phyloP scores from a whole-genome alignment of 2,888 invertebrate species.

The Hedychridium roseum region DNA sequence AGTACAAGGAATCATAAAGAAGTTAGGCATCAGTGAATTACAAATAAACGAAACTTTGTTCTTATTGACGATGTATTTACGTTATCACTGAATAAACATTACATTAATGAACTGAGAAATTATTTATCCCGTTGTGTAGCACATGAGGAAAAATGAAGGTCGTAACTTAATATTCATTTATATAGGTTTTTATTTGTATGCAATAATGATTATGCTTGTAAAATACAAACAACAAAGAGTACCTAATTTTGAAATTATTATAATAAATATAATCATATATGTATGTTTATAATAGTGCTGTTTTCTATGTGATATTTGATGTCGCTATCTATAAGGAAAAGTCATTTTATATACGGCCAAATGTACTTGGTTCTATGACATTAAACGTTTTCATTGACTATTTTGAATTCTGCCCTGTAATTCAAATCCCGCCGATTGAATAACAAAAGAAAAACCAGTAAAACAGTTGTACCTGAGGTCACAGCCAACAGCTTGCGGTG shows the following conservation, averaged over 20 bases:
- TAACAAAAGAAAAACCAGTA: conserved; percentile 25
- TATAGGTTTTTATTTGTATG: conserved; percentile 61
- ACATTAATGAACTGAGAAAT: neutral
- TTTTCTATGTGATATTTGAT: conserved; percentile 57
- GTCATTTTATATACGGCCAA: conserved; percentile 48
- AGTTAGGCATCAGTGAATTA: conserved; percentile 79
- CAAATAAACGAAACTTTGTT: conserved; percentile 86
- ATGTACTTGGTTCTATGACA: conserved; percentile 17
- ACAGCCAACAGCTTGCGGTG: conserved; percentile 40
- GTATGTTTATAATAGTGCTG: conserved; percentile 59
- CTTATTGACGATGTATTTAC: conserved; percentile 79
- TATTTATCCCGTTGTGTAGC: no score
- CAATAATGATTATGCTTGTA: conserved; percentile 63
- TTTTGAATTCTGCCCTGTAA: conserved; percentile 20
- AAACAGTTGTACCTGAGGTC: conserved; percentile 26
- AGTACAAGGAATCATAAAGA: conserved; percentile 78
- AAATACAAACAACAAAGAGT: conserved; percentile 64
- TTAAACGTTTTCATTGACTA: conserved; percentile 12
- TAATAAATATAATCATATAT: conserved; percentile 63
- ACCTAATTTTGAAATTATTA: conserved; percentile 62
- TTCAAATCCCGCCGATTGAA: conserved; percentile 12
- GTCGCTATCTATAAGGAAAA: conserved; percentile 54
- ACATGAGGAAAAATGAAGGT: no score
- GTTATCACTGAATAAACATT: conserved; percentile 63
- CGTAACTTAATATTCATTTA: conserved; percentile 54